Conservation (phyloP, 1,140 invertebrate genomes). For the Palaemon carinicauda region DNA sequence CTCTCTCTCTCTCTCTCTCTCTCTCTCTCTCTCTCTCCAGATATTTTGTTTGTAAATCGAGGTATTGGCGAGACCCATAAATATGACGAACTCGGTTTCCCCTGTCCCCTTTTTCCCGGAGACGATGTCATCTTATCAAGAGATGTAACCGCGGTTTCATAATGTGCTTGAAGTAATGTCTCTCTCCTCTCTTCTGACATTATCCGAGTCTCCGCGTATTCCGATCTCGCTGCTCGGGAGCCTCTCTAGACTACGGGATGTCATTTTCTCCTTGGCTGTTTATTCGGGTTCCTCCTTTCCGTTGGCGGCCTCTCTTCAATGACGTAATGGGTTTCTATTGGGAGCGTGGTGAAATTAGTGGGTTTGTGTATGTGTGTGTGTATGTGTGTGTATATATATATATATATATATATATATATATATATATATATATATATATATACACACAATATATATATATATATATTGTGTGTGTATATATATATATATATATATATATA, state of each 20-base stretch:
- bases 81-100: too few relatives aligned
- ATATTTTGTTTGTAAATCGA: too few relatives aligned
- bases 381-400: background rate
- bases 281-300: background rate
- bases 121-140: too few relatives aligned
- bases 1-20: too few relatives aligned
- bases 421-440: background rate
- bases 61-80: too few relatives aligned
- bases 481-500: background rate
- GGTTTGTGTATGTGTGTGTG: background rate
- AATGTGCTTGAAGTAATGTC: background rate
- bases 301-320: background rate
- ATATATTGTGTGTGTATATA: too few relatives aligned
- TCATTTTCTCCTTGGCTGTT: background rate
- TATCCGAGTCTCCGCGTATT: background rate
- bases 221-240: background rate
- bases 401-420: background rate
- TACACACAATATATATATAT: background rate
- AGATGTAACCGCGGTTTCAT: too few relatives aligned
- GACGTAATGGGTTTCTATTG: too few relatives aligned
- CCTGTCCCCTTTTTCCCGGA: background rate
- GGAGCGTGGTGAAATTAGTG: too few relatives aligned
- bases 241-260: background rate
- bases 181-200: background rate
- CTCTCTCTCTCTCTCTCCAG: too few relatives aligned